Percentiles rank a stretch among this genome's conserved stretches.
Evolutionary conservation across 2,797 vertebrate genomes (phyloP).

Genomic region (Hydrolagus colliei): DNA sequence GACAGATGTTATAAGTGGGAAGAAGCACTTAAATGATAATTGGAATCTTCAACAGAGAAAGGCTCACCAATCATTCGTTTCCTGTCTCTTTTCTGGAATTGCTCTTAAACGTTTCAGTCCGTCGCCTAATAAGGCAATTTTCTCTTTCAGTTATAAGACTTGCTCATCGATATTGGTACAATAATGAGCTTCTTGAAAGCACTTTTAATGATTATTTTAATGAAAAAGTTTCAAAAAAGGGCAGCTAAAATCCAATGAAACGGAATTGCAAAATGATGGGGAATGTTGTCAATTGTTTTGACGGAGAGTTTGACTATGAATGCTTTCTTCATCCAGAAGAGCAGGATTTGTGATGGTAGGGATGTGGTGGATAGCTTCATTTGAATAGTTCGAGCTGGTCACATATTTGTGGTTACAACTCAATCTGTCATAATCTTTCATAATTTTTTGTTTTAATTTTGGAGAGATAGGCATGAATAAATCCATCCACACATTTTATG

Average conservation of each 20-base stretch:
- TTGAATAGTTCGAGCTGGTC: no score
- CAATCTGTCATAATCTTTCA: no score
- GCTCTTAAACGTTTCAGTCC: constrained; percentile 6
- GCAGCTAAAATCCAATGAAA: background rate
- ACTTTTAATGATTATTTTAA: background rate
- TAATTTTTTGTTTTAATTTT: no score
- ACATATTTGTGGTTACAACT: no score
- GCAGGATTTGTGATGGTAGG: no score
- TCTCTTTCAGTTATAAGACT: background rate
- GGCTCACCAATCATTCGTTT: constrained; percentile 18
- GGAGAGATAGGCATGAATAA: no score
- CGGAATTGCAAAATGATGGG: no score
- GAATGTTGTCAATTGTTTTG: no score
- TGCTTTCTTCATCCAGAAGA: no score
- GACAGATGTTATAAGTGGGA: constrained; percentile 10
- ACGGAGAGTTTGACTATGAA: no score
- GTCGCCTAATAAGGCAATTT: constrained; percentile 15
- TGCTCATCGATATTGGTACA: background rate
- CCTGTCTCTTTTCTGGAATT: constrained; percentile 11
- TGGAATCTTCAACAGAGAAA: constrained; percentile 22
- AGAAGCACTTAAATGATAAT: constrained; percentile 8
- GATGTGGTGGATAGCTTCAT: no score
- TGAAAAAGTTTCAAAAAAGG: background rate
- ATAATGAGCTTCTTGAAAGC: constrained; percentile 6
- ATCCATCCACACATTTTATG: no score